phyloP scores from a whole-genome alignment of 1,140 invertebrate species.

The Ganaspis sp. region DNA sequence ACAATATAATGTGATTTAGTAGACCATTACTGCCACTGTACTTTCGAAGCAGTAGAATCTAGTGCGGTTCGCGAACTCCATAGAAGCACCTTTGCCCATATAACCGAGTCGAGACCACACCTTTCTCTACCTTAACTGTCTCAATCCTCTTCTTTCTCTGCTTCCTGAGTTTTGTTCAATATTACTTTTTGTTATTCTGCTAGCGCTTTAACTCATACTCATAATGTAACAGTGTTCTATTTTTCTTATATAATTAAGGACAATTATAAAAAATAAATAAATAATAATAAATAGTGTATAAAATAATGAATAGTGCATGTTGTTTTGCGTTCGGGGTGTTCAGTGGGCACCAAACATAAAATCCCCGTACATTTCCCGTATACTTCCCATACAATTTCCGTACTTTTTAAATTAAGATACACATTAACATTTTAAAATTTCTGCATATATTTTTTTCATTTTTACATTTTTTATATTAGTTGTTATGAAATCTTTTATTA shows the following conservation, averaged over 20 bases:
- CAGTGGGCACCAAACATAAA: no score
- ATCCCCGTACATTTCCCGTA: no score
- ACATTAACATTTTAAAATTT: no score
- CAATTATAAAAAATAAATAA: no score
- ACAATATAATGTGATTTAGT: constrained; percentile 72
- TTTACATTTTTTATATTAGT: no score
- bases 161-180: not conserved
- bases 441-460: no score
- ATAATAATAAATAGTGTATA: no score
- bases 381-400: no score
- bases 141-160: not conserved
- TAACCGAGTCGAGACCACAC: constrained; percentile 20
- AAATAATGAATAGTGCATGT: no score
- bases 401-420: no score
- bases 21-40: constrained; percentile 68
- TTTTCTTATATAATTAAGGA: not conserved
- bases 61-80: constrained; percentile 57
- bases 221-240: not conserved
- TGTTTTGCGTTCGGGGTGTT: no score
- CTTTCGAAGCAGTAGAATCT: constrained; percentile 58
- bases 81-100: constrained; percentile 8
- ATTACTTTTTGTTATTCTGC: not conserved
- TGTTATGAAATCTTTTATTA: no score
- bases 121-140: not conserved
- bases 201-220: not conserved